Evolutionary conservation across 2,888 invertebrate species (phyloP), one percentile per base, ranked within the genome.

Genomic region (Oscheius myriophilus): DNA sequence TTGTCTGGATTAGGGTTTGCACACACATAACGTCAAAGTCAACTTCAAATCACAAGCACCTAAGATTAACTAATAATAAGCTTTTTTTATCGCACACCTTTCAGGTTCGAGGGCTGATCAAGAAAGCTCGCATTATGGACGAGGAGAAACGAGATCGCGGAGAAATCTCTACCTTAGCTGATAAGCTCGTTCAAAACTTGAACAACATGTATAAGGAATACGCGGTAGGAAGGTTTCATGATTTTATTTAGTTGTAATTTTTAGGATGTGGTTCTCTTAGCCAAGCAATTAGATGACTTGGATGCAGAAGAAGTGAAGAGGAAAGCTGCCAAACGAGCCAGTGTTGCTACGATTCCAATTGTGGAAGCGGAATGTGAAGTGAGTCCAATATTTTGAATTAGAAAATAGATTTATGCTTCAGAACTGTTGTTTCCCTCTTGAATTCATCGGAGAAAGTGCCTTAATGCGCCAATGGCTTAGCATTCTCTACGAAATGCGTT

Each of bases 381-480:
- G 55, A 23, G 54, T n/a, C n/a, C n/a, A 49, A 49, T 6, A 49
- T 2, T 49, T 21, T 18, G 49, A 49, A n/a, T 21, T 49, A 12
- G 12, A 12, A 43, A 43, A 43, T 49, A 6, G 49, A 2, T 21
- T 39, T 12, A 41, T 70, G 14, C 51, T 72, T 46, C 52, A 78
- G 76, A 42, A 69, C 6, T 81, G 80, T 33, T 84, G 81, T 52
- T 69, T 66, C 41, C 77, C 70, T 9, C 54, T 81, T 26, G 76
- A 81, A 26, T 65, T 72, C 3, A 53, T 73, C 1, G 76, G 73
- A 0, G 80, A 81, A 25, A 80, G 79, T 0, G 67, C 76, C 7
- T 61, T 69, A 0, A 65, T 77, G 23, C 65, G 80, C 18, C 58
- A 70, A 0, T 73, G 82, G 70, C 62, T 81, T 64, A 70, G 71